Conservation (phyloP, 2,797 vertebrate genomes). For the Phrynocephalus vlangalii region DNA sequence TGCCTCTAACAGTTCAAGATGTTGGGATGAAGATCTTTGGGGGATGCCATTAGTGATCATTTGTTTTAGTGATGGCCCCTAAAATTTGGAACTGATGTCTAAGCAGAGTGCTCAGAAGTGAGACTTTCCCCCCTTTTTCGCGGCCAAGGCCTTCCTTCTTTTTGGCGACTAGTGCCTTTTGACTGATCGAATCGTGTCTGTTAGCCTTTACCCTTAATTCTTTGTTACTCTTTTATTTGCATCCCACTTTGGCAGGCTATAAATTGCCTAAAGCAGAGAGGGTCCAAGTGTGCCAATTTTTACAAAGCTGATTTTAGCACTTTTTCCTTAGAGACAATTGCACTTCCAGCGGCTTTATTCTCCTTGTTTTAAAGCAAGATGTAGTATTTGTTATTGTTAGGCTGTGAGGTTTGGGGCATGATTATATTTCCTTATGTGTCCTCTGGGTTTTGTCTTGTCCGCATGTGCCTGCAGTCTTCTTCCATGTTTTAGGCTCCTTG, state of each 20-base stretch:
- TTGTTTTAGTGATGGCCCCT: background rate
- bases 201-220: too few relatives aligned
- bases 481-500: background rate
- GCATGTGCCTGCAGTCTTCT: background rate
- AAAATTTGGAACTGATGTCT: background rate
- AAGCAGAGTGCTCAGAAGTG: background rate
- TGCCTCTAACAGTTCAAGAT: background rate
- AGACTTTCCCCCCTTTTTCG: background rate
- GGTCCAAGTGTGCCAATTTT: background rate
- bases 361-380: background rate
- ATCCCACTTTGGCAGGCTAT: background rate
- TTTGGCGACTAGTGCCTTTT: background rate
- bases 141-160: background rate
- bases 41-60: background rate
- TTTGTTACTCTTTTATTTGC: constrained; percentile 5
- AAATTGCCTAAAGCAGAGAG: background rate
- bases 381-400: background rate
- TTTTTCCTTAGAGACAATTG: background rate
- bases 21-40: background rate
- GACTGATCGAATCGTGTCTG: background rate
- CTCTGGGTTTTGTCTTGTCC: too few relatives aligned
- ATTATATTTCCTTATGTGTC: too few relatives aligned
- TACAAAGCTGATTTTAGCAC: background rate
- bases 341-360: background rate
- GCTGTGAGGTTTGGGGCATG: too few relatives aligned